Conservation (phyloP, 2,888 invertebrate genomes). For the Pelosia muscerda region DNA sequence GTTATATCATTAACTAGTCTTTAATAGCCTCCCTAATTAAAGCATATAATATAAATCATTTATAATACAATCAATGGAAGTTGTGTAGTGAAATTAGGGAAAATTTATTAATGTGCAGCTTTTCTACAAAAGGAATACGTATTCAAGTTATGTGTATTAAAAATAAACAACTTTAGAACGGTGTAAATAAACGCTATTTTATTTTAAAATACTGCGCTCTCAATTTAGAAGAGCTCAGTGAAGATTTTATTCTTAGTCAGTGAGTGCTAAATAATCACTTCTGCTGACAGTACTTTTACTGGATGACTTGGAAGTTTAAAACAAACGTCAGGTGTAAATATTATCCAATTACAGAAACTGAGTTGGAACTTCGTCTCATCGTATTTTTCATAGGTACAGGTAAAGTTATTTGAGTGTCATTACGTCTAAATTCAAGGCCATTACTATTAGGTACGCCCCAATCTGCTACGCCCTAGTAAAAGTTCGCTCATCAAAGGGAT, state of each 20-base stretch:
- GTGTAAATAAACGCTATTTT: no score
- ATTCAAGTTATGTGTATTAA: no score
- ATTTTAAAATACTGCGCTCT: neutral
- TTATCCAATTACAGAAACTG: neutral
- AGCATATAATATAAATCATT: neutral
- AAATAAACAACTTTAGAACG: no score
- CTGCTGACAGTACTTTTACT: neutral
- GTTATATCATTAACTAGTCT: neutral
- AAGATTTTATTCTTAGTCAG: no score
- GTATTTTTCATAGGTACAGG: conserved; percentile 15
- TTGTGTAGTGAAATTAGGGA: neutral
- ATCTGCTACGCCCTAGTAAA: conserved; percentile 34
- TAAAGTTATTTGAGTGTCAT: conserved; percentile 25
- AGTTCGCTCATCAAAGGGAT: conserved; percentile 26
- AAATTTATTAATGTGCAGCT: neutral
- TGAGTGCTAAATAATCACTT: neutral
- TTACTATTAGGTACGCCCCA: conserved; percentile 26
- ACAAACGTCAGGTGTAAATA: neutral
- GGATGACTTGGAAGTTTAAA: neutral
- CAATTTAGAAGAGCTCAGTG: neutral
- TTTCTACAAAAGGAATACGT: neutral
- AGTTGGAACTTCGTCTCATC: neutral
- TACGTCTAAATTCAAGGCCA: conserved; percentile 23
- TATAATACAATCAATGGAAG: neutral
- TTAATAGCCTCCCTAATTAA: neutral